phyloP scores from a whole-genome alignment of 2,113 vertebrate genomes.

The Pseudorhombus dupliciocellatus region DNA sequence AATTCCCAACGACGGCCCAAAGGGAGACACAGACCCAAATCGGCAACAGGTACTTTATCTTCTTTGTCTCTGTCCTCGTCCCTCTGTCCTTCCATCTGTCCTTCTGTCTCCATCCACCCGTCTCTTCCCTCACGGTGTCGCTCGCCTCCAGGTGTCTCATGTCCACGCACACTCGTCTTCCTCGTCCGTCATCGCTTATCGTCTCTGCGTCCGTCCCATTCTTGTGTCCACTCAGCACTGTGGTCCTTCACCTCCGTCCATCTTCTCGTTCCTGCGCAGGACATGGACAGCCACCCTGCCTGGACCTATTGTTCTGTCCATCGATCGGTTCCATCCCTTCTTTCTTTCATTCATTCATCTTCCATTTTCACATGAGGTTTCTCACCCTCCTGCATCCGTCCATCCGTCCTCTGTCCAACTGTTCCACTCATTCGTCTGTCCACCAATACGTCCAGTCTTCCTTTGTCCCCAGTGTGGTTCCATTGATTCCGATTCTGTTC shows the following conservation, averaged over 20 bases:
- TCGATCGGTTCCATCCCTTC: not conserved
- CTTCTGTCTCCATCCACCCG: not conserved
- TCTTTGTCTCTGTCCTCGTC: too few relatives aligned
- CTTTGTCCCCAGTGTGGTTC: not conserved
- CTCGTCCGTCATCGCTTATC: not conserved
- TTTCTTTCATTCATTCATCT: not conserved
- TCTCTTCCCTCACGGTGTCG: not conserved
- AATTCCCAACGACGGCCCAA: slow-evolving; percentile 83
- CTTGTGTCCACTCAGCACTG: not conserved
- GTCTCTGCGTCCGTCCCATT: not conserved
- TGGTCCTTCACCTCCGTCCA: not conserved
- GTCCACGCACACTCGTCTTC: not conserved
- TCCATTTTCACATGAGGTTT: not conserved
- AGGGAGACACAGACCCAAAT: slow-evolving; percentile 82
- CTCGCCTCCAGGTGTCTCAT: too few relatives aligned
- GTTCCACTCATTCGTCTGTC: not conserved
- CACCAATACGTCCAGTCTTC: not conserved
- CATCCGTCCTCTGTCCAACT: not conserved
- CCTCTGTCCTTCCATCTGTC: not conserved
- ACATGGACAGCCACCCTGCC: not conserved
- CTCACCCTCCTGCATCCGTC: not conserved
- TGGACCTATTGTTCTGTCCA: not conserved
- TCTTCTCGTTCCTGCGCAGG: not conserved
- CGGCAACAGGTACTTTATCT: slow-evolving; percentile 80
- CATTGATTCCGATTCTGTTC: not conserved